Evolutionary conservation across 2,888 invertebrate species (phyloP).

Genomic region (Drosophila anomalipes): DNA sequence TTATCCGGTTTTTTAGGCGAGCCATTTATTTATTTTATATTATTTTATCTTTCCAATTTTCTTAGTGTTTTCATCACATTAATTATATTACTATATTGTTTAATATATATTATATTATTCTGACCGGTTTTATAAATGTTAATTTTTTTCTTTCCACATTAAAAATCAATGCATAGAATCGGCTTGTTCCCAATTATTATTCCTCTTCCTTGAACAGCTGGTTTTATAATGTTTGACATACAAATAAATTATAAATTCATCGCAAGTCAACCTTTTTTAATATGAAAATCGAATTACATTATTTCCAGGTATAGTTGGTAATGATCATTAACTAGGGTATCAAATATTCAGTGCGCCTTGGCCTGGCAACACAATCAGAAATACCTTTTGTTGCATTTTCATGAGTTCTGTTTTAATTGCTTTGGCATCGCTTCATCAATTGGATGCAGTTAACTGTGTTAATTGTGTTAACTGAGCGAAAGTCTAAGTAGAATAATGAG

Average conservation of each 20-base stretch:
- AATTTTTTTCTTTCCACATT: background rate
- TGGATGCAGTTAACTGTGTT: constrained; percentile 61
- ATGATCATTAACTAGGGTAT: constrained; percentile 21
- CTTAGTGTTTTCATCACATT: background rate
- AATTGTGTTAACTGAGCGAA: constrained; percentile 66
- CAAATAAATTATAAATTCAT: background rate
- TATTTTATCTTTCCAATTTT: background rate
- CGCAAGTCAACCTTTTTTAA: background rate
- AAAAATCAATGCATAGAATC: background rate
- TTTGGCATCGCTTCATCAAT: constrained; percentile 40
- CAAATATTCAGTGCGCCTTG: constrained; percentile 1
- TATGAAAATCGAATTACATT: background rate
- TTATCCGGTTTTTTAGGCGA: background rate
- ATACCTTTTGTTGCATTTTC: constrained; percentile 43
- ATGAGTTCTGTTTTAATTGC: constrained; percentile 58
- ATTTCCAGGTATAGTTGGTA: background rate
- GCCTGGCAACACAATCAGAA: constrained; percentile 11
- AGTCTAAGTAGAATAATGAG: constrained; percentile 62
- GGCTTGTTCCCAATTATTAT: background rate
- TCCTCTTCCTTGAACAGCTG: background rate
- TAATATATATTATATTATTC: background rate
- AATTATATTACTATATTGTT: background rate
- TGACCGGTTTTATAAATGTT: background rate
- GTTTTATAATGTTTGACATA: background rate
- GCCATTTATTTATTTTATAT: background rate